Evolutionary conservation across 2,797 vertebrate species (phyloP).

Genomic region (Parambassis ranga): DNA sequence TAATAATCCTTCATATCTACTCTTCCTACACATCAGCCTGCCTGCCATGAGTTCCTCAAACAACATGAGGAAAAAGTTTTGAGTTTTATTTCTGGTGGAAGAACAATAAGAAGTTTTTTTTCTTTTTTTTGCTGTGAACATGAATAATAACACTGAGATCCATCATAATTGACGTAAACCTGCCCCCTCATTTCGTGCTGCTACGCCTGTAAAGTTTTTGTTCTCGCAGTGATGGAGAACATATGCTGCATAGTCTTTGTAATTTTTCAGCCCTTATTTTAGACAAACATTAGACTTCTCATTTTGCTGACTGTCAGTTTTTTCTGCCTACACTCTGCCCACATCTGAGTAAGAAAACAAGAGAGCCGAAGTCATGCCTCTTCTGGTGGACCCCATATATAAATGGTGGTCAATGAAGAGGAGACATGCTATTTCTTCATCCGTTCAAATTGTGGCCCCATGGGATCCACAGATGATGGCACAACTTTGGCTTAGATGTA

Average conservation of each 20-base stretch:
- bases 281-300: not conserved
- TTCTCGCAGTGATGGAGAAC: not conserved
- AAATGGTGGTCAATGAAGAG: no score
- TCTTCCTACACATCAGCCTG: not conserved
- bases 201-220: not conserved
- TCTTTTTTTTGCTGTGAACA: not conserved
- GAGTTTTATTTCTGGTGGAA: not conserved
- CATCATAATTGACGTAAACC: not conserved
- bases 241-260: not conserved
- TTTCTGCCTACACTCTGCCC: no score
- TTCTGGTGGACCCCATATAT: no score
- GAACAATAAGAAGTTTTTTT: not conserved
- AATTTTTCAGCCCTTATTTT: not conserved
- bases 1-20: slow-evolving; percentile 33
- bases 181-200: not conserved
- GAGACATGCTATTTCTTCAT: no score
- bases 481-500: no score
- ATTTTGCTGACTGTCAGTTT: no score
- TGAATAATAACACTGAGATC: not conserved
- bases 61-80: not conserved
- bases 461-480: no score
- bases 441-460: no score
- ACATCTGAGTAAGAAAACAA: no score
- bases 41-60: slow-evolving; percentile 1
- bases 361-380: no score